Evolutionary conservation across 2,888 invertebrate species (phyloP).

Genomic region (Cheiracanthium punctorium): DNA sequence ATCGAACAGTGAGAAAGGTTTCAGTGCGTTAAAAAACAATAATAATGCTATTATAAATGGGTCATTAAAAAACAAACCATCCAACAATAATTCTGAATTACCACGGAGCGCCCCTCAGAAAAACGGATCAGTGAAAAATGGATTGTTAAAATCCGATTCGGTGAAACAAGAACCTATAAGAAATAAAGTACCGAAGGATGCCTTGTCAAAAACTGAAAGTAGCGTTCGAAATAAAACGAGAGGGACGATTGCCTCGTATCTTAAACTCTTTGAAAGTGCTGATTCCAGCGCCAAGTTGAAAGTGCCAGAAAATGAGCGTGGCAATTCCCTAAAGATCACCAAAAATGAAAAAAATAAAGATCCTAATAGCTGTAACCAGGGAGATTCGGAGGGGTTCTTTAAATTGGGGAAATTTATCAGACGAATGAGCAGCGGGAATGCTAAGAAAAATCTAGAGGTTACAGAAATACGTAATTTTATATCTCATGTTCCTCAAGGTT

Average conservation of each 20-base stretch:
- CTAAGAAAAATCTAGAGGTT: conserved; percentile 12
- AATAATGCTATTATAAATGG: not conserved
- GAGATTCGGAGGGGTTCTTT: conserved; percentile 20
- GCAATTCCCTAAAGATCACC: not conserved
- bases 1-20: not conserved
- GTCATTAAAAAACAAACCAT: too few relatives aligned
- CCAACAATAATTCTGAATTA: too few relatives aligned
- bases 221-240: conserved; percentile 13
- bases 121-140: too few relatives aligned
- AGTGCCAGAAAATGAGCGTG: not conserved
- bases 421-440: conserved; percentile 10
- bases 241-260: conserved; percentile 38
- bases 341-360: not conserved
- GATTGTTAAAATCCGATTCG: too few relatives aligned
- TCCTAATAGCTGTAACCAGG: not conserved
- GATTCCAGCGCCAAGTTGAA: not conserved
- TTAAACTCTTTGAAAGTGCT: conserved; percentile 37
- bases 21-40: not conserved
- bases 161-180: too few relatives aligned
- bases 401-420: conserved; percentile 35
- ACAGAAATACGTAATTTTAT: not conserved
- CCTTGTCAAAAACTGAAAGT: not conserved
- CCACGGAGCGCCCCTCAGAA: too few relatives aligned
- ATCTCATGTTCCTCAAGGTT: not conserved
- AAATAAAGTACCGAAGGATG: too few relatives aligned